Percentiles rank a stretch among this genome's conserved stretches.
phyloP scores from a whole-genome alignment of 2,888 invertebrate genomes.

The Polyommatus iphigenia region DNA sequence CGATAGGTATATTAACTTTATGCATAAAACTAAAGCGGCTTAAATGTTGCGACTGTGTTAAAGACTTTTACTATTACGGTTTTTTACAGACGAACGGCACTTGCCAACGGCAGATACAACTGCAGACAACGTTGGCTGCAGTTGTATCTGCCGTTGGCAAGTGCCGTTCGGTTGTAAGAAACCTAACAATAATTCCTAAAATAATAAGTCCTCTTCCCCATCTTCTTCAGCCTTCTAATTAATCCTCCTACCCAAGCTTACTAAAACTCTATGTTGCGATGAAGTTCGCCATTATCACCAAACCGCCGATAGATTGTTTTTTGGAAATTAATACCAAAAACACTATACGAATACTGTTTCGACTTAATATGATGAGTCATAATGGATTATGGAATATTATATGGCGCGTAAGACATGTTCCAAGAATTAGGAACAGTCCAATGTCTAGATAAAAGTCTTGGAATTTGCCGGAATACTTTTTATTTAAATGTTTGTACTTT shows the following conservation, averaged over 20 bases:
- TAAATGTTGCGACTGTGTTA: background rate
- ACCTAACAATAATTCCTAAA: too few relatives aligned
- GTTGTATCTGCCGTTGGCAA: too few relatives aligned
- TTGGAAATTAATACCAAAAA: background rate
- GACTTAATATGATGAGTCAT: background rate
- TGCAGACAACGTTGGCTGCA: too few relatives aligned
- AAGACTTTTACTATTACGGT: background rate
- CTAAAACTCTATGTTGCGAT: too few relatives aligned
- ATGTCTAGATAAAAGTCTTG: conserved; percentile 11
- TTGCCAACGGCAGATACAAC: too few relatives aligned
- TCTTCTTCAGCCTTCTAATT: too few relatives aligned
- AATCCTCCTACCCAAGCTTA: too few relatives aligned
- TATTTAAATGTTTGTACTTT: background rate
- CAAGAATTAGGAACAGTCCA: conserved; percentile 10
- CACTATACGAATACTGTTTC: background rate
- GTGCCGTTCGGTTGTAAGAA: too few relatives aligned
- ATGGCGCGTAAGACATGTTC: background rate
- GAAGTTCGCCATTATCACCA: too few relatives aligned
- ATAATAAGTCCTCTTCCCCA: too few relatives aligned
- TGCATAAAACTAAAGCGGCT: background rate
- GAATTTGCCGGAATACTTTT: background rate
- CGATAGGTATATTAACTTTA: too few relatives aligned
- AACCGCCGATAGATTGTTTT: background rate
- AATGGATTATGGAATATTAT: conserved; percentile 29
- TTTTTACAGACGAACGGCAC: too few relatives aligned